Conservation (phyloP, 2,797 vertebrate species). For the Urophycis tenuis region DNA sequence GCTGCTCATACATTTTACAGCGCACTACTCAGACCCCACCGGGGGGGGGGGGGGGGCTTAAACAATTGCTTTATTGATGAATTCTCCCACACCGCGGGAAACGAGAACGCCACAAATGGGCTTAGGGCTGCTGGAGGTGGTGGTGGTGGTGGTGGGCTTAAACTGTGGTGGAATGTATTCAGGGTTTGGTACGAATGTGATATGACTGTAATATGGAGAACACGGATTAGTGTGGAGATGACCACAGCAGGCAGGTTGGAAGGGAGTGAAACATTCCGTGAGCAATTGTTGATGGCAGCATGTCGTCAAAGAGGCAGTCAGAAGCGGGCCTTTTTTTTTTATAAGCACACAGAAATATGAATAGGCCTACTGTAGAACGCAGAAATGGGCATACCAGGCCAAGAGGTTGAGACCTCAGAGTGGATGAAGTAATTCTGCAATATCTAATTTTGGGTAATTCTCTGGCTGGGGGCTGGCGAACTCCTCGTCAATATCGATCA, state of each 20-base stretch:
- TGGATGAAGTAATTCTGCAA: neutral
- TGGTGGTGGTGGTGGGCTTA: neutral
- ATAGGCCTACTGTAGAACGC: too few relatives aligned
- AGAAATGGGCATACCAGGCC: neutral
- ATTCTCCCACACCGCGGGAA: conserved; percentile 62
- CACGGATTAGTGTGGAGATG: neutral
- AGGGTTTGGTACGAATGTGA: neutral
- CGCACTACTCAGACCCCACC: conserved; percentile 53
- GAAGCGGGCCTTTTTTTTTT: neutral
- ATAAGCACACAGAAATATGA: neutral
- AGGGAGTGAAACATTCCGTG: neutral
- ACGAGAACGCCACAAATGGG: conserved; percentile 20
- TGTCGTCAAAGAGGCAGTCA: too few relatives aligned
- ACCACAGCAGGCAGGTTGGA: neutral
- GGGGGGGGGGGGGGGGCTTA: conserved; percentile 58
- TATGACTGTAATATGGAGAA: neutral
- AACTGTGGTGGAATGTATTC: neutral
- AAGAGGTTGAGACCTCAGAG: too few relatives aligned
- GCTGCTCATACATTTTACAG: conserved; percentile 74
- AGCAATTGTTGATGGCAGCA: too few relatives aligned
- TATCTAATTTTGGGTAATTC: neutral
- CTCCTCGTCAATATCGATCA: neutral
- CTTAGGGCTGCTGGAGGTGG: neutral
- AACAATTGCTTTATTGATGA: conserved; percentile 78
- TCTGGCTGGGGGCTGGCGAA: neutral